Evolutionary conservation across 2,888 invertebrate species (phyloP).

Genomic region (Metacarcinus magister): DNA sequence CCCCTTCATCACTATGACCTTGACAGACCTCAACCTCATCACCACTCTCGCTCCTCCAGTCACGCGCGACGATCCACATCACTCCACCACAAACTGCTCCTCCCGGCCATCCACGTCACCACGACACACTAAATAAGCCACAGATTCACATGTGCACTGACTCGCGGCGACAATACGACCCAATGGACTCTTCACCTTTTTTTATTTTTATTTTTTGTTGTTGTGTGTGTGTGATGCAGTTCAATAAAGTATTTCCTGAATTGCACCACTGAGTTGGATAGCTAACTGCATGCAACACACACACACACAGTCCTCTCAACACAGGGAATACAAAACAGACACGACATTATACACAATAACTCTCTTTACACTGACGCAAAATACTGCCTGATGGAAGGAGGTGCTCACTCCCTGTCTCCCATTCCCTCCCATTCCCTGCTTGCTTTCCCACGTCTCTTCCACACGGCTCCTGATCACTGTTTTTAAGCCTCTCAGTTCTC

Average conservation of each 20-base stretch:
- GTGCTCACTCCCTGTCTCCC: neutral
- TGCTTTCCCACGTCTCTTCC: neutral
- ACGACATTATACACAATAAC: neutral
- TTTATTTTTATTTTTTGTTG: neutral
- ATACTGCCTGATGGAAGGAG: neutral
- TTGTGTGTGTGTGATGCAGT: neutral
- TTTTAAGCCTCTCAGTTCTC: neutral
- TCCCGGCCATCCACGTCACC: neutral
- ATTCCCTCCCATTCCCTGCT: neutral
- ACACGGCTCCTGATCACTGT: neutral
- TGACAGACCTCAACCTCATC: neutral
- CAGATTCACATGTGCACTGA: neutral
- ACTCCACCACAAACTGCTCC: neutral
- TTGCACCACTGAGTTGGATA: neutral
- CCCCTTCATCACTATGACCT: neutral
- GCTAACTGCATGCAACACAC: neutral
- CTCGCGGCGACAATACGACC: neutral
- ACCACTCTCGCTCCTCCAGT: neutral
- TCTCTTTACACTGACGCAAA: neutral
- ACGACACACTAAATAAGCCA: slow-evolving; percentile 6
- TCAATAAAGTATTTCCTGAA: neutral
- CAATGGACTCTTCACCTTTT: neutral
- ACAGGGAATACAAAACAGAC: neutral
- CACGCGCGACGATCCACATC: neutral
- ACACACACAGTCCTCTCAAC: neutral